Percentiles rank a stretch among this genome's conserved stretches.
Evolutionary conservation across 1,140 invertebrate species (phyloP).

Genomic region (Cyclina sinensis): DNA sequence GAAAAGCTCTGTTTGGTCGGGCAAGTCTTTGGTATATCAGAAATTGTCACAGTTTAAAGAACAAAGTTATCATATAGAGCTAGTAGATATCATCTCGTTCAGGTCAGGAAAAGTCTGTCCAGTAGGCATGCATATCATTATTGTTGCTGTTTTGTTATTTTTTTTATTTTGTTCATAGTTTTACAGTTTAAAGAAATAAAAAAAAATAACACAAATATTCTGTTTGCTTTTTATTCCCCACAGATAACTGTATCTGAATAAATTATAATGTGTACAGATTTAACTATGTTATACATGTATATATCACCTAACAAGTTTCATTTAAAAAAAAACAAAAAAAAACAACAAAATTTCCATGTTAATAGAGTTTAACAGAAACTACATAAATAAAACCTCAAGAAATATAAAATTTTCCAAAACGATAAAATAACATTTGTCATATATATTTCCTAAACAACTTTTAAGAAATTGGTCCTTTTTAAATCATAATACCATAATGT

Average conservation of each 20-base stretch:
- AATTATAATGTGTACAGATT: background rate
- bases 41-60: no score
- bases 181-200: background rate
- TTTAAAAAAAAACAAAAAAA: background rate
- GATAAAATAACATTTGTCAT: no score
- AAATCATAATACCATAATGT: no score
- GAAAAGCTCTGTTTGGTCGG: no score
- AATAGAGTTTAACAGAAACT: background rate
- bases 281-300: background rate
- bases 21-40: no score
- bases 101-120: no score
- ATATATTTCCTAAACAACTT: background rate
- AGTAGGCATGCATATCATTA: no score
- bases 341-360: conserved; percentile 12
- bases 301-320: background rate
- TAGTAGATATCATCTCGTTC: no score
- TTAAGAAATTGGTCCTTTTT: background rate
- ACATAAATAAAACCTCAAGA: background rate
- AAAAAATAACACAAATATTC: background rate
- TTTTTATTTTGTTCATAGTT: background rate
- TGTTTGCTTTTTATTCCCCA: conserved; percentile 8
- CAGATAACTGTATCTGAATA: background rate
- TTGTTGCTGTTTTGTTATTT: no score
- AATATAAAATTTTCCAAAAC: background rate
- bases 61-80: no score